Percentiles rank a stretch among this genome's conserved stretches.
phyloP scores from a whole-genome alignment of 1,140 invertebrate genomes.

The Tetraneura akinire region DNA sequence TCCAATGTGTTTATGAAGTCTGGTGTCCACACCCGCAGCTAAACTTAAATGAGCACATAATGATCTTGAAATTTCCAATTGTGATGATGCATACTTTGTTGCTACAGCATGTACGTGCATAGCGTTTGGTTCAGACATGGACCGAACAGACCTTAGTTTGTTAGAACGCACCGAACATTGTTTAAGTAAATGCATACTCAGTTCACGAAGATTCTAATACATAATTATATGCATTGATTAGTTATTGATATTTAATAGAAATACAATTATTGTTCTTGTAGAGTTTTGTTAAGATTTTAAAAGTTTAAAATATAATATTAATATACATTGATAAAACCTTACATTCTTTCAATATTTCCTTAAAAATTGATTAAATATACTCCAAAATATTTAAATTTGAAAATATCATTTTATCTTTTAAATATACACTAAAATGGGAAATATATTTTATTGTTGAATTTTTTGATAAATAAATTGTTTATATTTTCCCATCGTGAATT shows the following conservation, averaged over 20 bases:
- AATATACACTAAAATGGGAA: too few relatives aligned
- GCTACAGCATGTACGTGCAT: slow-evolving; percentile 79
- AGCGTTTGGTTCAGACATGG: slow-evolving; percentile 62
- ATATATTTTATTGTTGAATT: too few relatives aligned
- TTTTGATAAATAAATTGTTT: too few relatives aligned
- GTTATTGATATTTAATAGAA: neutral
- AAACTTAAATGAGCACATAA: slow-evolving; percentile 74
- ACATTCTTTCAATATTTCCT: too few relatives aligned
- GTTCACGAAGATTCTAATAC: slow-evolving; percentile 72
- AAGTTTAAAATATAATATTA: too few relatives aligned
- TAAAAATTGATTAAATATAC: too few relatives aligned
- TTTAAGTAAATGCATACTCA: slow-evolving; percentile 80
- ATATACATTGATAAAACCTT: too few relatives aligned
- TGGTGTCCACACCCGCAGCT: slow-evolving; percentile 67
- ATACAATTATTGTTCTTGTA: neutral
- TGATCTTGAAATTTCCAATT: slow-evolving; percentile 74
- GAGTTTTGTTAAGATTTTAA: too few relatives aligned
- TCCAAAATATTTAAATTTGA: too few relatives aligned
- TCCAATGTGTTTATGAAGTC: slow-evolving; percentile 68
- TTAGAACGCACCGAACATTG: slow-evolving; percentile 55
- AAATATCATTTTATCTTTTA: too few relatives aligned
- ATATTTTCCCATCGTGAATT: too few relatives aligned
- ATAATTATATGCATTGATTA: neutral
- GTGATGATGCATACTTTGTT: slow-evolving; percentile 75
- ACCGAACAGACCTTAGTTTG: slow-evolving; percentile 57